Evolutionary conservation across 2,888 invertebrate species (phyloP).

Genomic region (Hypolimnas misippus): DNA sequence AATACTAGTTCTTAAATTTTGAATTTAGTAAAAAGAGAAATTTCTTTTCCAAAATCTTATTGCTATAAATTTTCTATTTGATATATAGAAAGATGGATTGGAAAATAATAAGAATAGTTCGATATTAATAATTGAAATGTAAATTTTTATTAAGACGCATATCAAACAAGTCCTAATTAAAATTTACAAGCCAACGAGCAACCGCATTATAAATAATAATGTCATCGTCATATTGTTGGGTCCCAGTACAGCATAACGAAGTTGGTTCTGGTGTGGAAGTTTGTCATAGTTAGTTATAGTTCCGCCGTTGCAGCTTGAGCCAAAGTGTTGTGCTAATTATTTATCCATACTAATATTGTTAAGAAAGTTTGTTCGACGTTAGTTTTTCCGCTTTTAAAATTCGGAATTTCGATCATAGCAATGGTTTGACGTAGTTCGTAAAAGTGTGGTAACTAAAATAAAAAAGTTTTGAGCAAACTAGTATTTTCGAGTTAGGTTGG

Average conservation of each 20-base stretch:
- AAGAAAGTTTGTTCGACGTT: constrained; percentile 26
- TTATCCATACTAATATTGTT: constrained; percentile 43
- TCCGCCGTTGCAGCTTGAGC: constrained; percentile 34
- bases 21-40: too few relatives aligned
- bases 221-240: constrained; percentile 42
- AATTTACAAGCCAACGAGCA: constrained; percentile 32
- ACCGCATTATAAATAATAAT: constrained; percentile 41
- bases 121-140: background rate
- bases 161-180: constrained; percentile 28
- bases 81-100: too few relatives aligned
- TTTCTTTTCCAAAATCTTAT: background rate
- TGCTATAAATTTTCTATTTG: too few relatives aligned
- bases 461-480: background rate
- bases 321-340: constrained; percentile 44
- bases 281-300: constrained; percentile 42
- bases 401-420: background rate
- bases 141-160: background rate
- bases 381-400: constrained; percentile 12
- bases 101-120: too few relatives aligned
- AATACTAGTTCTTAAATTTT: background rate
- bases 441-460: background rate
- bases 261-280: constrained; percentile 37
- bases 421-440: background rate
- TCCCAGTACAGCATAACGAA: constrained; percentile 32
- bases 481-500: background rate